Base-by-base conservation (phyloP, 92 coral and sea anemone species). In the Zoanthus gigantus region DNA sequence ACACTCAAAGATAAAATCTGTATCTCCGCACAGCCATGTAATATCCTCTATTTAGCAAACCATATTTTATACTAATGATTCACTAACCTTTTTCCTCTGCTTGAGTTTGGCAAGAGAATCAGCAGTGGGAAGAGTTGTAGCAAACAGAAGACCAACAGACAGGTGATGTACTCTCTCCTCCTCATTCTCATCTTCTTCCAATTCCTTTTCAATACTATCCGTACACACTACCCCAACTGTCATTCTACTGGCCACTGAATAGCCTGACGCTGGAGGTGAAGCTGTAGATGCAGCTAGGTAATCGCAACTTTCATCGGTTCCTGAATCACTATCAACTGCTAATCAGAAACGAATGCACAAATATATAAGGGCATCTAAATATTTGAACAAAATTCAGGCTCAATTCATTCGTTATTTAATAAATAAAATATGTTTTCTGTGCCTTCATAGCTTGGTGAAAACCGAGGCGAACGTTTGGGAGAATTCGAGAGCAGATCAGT, bases 201-300 rank as follows among this genome's bases (percentile, higher is more conserved):
- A 29, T 61, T 91, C 93, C 28, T 90, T 89, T 52, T 87, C 91
- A 58, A 71, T 44, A 8, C 12, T 9, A 9, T 90, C 95, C 83
- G 78, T 94, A 48, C 93, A 77, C 15, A 85, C 91, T 53, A 92
- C 97, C 86, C 94, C 99, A 87, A 95, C 93, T 11, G 92, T 91
- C 99, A 97, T 95, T 83, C 82, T 90, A 76, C 75, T 93, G 32
- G 97, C 98, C 98, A 96, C 93, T 14, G 94, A 93, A 86, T 81
- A 97, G 42, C 99, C 99, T 44, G 99, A 95, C 1, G 97, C 90
- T 66, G 99, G 99, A 45, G 97, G 99, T 87, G 99, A 93, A 83
- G 98, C 96, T 83, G 95, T 96, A 58, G 91, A 82, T 17, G 90
- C 53, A 16, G 80, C 93, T 63, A 94, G 89, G 31, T 89, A 92